These are phyloP conservation scores for Bacillus rossius DNA, from an alignment of 1,140 invertebrate species.

Conservation along the genomic window DNA sequence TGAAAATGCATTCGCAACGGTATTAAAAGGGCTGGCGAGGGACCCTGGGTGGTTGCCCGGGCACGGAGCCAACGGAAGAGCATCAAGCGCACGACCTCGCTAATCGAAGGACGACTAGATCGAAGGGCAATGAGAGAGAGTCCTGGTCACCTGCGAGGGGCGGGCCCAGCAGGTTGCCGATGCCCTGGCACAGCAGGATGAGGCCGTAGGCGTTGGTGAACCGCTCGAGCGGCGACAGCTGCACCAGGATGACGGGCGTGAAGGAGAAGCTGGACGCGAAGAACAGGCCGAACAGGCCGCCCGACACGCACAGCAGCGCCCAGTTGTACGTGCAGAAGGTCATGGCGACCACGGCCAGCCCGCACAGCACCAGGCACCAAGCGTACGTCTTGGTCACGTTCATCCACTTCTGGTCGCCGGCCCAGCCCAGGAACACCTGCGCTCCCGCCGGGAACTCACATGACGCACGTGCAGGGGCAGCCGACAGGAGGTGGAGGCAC, in stretches of 20 bases:
- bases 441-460: too few species aligned
- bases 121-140: background rate
- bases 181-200: slow-evolving; percentile 77
- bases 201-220: slow-evolving; percentile 89
- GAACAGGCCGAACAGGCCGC: slow-evolving; percentile 70
- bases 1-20: too few species aligned
- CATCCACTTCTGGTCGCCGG: slow-evolving; percentile 84
- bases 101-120: too few species aligned
- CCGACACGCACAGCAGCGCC: slow-evolving; percentile 34
- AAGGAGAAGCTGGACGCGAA: slow-evolving; percentile 85
- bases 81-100: too few species aligned
- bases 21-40: too few species aligned
- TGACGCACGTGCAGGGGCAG: too few species aligned
- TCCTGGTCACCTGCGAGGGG: slow-evolving; percentile 50
- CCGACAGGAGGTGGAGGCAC: too few species aligned
- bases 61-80: too few species aligned
- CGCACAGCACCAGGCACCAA: slow-evolving; percentile 68
- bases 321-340: slow-evolving; percentile 50
- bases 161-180: slow-evolving; percentile 60
- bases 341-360: slow-evolving; percentile 61
- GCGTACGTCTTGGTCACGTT: slow-evolving; percentile 77
- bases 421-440: slow-evolving; percentile 80
- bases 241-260: slow-evolving; percentile 79
- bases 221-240: slow-evolving; percentile 67
- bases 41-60: too few species aligned